Base-by-base conservation (phyloP, 2,888 invertebrate species). In the Liodrosophila aerea region DNA sequence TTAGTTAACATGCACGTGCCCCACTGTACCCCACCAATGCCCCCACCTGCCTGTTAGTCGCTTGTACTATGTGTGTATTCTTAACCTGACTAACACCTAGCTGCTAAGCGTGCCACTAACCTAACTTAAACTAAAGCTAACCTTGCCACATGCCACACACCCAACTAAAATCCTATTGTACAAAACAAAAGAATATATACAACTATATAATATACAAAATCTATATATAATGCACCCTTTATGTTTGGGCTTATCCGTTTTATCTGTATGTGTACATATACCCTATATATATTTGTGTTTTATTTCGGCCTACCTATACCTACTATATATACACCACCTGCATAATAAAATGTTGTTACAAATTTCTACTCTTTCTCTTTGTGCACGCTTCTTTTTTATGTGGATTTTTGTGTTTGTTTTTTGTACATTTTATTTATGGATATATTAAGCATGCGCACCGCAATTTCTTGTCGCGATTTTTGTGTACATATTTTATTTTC, bases 351-450 rank as follows among this genome's bases (percentile, higher is more conserved):
- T 37, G 33, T 60, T 43, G 47, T 43, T 40, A 41, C 51, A 33
- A 60, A 59, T 65, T 53, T 51, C 29, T 60, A 45, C 49, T 69
- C 5, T 22, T 22, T 22, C 2, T 22, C 22, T 22, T 57, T 52
- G 59, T 72, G 85, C 87, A 87, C 87, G 84, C 87, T 84, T 82
- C 69, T 45, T 63, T n/a, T 72, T 62, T 72, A 64, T 40, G 33
- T 37, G 18, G 50, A 54, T 29, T 51, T 51, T 59, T 37, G 40
- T 60, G 29, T 31, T 54, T 45, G 7, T 33, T 64, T 53, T 45
- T 13, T 52, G 16, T 60, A 22, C 5, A 22, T 29, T 33, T 58
- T 64, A 41, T 18, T 33, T 37, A 27, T 37, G 41, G 12, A 33
- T 36, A 52, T 64, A 34, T 68, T 65, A 60, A 57, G 73, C 73